A percentile compares a stretch with the other conserved stretches of the same genome.
phyloP scores from a whole-genome alignment of 2,888 invertebrate genomes.

The Pantelozetes paolii region DNA sequence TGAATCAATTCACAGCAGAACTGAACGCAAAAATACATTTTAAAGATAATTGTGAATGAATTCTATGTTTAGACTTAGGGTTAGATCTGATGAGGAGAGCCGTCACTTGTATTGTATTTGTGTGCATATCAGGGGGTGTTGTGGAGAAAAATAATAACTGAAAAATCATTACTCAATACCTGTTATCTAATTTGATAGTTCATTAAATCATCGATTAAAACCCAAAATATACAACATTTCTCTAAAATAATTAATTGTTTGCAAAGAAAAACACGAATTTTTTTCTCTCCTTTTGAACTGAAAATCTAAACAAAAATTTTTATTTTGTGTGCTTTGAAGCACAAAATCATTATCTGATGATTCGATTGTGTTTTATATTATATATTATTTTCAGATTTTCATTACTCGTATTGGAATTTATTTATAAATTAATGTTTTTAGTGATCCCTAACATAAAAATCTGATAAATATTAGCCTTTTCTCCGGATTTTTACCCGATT shows the following conservation, averaged over 20 bases:
- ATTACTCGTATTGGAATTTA: conserved; percentile 4
- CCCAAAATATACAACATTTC: background rate
- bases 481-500: background rate
- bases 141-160: background rate
- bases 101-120: background rate
- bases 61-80: no score
- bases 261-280: background rate
- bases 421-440: conserved; percentile 7
- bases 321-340: background rate
- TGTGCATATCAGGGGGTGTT: no score
- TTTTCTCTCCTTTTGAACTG: background rate
- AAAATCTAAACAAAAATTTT: no score
- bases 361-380: conserved; percentile 1
- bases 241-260: conserved; percentile 2
- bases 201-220: conserved; percentile 17
- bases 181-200: conserved; percentile 22
- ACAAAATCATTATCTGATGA: background rate
- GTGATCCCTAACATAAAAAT: background rate
- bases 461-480: conserved; percentile 9
- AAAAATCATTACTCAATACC: conserved; percentile 24
- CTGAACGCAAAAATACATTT: background rate
- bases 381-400: background rate
- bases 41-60: background rate
- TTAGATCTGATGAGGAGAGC: no score
- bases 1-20: background rate